phyloP scores from a whole-genome alignment of 2,888 invertebrate species.

The Saturnia pavonia region DNA sequence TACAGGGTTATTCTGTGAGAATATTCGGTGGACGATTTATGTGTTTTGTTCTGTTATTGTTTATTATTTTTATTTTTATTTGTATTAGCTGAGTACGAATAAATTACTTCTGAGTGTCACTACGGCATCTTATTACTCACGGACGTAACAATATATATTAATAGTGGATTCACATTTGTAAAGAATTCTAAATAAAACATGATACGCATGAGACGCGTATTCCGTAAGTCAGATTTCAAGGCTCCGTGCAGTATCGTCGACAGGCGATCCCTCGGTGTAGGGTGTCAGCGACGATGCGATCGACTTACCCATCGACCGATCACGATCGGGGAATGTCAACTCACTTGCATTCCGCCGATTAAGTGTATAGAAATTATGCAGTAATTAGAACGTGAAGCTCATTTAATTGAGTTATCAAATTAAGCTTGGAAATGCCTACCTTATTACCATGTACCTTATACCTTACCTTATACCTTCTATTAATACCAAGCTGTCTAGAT shows the following conservation, averaged over 20 bases:
- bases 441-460: not conserved
- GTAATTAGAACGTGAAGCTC: conserved; percentile 35
- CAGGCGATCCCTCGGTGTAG: conserved; percentile 62
- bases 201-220: conserved; percentile 74
- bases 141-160: too few species aligned
- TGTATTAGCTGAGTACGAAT: too few species aligned
- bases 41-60: too few species aligned
- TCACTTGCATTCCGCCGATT: conserved; percentile 53
- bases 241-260: conserved; percentile 71
- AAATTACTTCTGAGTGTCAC: too few species aligned
- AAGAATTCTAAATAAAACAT: conserved; percentile 53
- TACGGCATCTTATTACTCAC: too few species aligned
- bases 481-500: too few species aligned
- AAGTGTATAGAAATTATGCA: conserved; percentile 36
- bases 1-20: too few species aligned
- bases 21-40: too few species aligned
- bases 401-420: conserved; percentile 4
- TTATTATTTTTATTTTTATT: too few species aligned
- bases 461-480: too few species aligned
- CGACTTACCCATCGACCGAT: conserved; percentile 72
- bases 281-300: conserved; percentile 58
- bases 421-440: not conserved
- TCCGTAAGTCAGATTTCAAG: conserved; percentile 70
- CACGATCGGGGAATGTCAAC: conserved; percentile 59
- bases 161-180: conserved; percentile 50